phyloP scores from a whole-genome alignment of 1,140 invertebrate genomes.

The Vanessa atalanta region DNA sequence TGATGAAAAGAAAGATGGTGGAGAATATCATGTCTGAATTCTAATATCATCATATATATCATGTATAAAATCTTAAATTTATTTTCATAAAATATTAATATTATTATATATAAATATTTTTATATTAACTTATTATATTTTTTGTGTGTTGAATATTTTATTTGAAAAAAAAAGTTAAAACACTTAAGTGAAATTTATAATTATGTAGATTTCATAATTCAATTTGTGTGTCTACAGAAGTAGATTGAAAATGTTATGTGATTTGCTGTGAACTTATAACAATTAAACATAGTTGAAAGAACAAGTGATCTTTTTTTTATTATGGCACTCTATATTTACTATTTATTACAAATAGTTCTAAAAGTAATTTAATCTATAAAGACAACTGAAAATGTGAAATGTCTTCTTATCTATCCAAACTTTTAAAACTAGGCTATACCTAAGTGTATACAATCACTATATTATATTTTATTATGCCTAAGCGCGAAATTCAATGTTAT shows the following conservation, averaged over 20 bases:
- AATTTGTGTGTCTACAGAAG: conserved; percentile 1
- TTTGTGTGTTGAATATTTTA: neutral
- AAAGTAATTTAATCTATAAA: too few species aligned
- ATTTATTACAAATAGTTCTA: too few species aligned
- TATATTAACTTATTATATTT: neutral
- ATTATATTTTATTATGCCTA: too few species aligned
- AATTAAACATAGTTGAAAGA: neutral
- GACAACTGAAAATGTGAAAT: too few species aligned
- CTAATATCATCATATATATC: neutral
- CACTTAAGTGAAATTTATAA: conserved; percentile 1
- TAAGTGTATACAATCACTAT: too few species aligned
- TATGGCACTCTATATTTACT: too few species aligned
- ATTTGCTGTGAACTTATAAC: conserved; percentile 6
- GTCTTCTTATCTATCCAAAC: too few species aligned
- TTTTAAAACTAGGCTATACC: too few species aligned
- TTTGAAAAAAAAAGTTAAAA: neutral
- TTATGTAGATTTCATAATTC: conserved; percentile 3
- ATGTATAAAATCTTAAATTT: neutral
- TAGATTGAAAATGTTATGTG: conserved; percentile 4
- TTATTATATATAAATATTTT: neutral
- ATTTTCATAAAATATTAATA: neutral
- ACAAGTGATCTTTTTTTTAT: neutral
- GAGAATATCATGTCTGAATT: conserved; percentile 71
- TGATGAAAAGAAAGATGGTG: conserved; percentile 74
- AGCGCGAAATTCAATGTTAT: too few species aligned